phyloP scores from a whole-genome alignment of 2,888 invertebrate species.

The Lingula anatina region DNA sequence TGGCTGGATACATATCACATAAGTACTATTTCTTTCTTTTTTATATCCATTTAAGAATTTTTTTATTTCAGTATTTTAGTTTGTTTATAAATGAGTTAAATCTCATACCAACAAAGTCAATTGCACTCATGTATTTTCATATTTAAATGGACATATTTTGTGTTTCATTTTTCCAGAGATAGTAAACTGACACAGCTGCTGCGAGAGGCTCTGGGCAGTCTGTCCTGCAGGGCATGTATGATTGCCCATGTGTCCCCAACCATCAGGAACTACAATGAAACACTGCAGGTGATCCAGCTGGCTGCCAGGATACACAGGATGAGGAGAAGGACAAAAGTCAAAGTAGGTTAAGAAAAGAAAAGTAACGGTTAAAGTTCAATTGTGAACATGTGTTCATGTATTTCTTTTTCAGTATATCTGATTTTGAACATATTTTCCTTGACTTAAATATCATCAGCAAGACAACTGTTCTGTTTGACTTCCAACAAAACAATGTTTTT shows the following conservation, averaged over 20 bases:
- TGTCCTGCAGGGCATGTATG: constrained; percentile 87
- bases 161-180: constrained; percentile 61
- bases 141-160: not conserved
- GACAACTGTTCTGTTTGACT: too few species aligned
- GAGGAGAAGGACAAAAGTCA: constrained; percentile 60
- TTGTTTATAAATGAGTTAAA: not conserved
- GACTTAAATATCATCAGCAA: too few species aligned
- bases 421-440: not conserved
- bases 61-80: not conserved
- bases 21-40: not conserved
- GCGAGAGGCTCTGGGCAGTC: constrained; percentile 86
- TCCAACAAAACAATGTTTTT: too few species aligned
- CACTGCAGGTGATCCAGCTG: constrained; percentile 84
- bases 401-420: not conserved
- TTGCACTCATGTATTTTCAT: not conserved
- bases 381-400: not conserved
- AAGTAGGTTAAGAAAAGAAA: constrained; percentile 2
- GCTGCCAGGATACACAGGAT: constrained; percentile 92
- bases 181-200: constrained; percentile 90
- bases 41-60: not conserved
- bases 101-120: not conserved
- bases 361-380: not conserved
- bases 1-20: not conserved
- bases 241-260: constrained; percentile 89
- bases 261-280: constrained; percentile 83